Evolutionary conservation across 2,888 invertebrate genomes (phyloP), one percentile per base, ranked within the genome.

Genomic region (Microdon myrmicae): DNA sequence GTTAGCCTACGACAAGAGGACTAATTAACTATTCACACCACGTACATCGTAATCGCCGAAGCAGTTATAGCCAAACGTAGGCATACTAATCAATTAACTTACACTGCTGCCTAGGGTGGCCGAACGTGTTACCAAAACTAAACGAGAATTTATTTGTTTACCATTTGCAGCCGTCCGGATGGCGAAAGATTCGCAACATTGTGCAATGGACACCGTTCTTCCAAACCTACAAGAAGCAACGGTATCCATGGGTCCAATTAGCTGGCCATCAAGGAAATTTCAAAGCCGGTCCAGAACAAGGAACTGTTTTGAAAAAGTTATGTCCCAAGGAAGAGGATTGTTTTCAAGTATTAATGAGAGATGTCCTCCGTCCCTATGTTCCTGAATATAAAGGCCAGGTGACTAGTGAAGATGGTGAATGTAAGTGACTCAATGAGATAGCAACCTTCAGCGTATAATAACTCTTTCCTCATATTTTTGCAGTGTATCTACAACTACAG

Each of bases 131-230:
- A 38, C 14, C 3, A 10, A 14, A 45, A 28, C 20, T 37, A 39
- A 38, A 16, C 8, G 37, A 48, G 31, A 9, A 12, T 23, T 22
- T 17, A 41, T 39, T 41, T 67, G 61, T 71, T 68, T 61, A 69
- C 68, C 70, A 68, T 28, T 87, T 87, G 23, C 85, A 94, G 94
- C 89, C 90, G 71, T 94, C 94, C 16, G 92, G 94, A 76, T 96
- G 96, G 96, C 86, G 93, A 67, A 96, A 95, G 79, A 86, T 96
- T 31, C 86, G 94, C 41, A 95, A 93, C 77, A 94, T 95, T 51
- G 94, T 96, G 16, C 94, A 94, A 77, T 95, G 96, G 94, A 94
- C 95, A 31, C 96, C 96, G 26, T 96, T 96, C 84, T 92, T 96
- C 78, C 96, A 96, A 82, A 95, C 93, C 0, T 96, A 95, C 84